phyloP scores from a whole-genome alignment of 2,797 vertebrate genomes.

The Sciurus carolinensis region DNA sequence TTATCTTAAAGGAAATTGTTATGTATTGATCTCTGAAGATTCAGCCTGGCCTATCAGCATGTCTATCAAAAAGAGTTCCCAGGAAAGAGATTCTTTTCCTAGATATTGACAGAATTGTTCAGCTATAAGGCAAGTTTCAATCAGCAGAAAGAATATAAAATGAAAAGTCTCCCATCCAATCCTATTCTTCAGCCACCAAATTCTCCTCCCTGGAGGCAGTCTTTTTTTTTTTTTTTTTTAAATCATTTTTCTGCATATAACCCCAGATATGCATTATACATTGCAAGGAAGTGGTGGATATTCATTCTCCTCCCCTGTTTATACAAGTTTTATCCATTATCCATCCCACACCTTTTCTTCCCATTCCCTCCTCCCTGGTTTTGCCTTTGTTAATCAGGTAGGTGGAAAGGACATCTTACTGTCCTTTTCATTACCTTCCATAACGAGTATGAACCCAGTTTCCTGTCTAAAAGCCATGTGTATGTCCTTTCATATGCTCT shows the following conservation, averaged over 20 bases:
- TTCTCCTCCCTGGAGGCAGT: background rate
- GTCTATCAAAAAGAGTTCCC: background rate
- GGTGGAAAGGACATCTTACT: background rate
- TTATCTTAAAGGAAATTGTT: background rate
- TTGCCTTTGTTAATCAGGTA: background rate
- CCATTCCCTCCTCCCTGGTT: rapidly evolving
- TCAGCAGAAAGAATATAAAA: background rate
- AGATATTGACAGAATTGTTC: background rate
- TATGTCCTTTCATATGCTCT: background rate
- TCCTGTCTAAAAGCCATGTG: background rate
- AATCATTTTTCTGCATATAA: background rate
- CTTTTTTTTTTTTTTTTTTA: too few relatives aligned
- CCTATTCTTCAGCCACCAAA: background rate
- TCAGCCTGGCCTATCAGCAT: background rate
- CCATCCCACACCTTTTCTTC: too few relatives aligned
- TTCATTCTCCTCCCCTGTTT: rapidly evolving
- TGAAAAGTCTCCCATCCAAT: background rate
- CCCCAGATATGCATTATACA: too few relatives aligned
- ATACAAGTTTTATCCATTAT: background rate
- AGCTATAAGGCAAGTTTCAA: background rate
- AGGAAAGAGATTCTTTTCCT: background rate
- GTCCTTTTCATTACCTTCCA: background rate
- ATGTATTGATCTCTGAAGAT: background rate
- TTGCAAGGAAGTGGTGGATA: rapidly evolving
- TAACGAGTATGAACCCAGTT: background rate